Conservation (phyloP, 1,140 invertebrate species). For the Vollenhovia emeryi region DNA sequence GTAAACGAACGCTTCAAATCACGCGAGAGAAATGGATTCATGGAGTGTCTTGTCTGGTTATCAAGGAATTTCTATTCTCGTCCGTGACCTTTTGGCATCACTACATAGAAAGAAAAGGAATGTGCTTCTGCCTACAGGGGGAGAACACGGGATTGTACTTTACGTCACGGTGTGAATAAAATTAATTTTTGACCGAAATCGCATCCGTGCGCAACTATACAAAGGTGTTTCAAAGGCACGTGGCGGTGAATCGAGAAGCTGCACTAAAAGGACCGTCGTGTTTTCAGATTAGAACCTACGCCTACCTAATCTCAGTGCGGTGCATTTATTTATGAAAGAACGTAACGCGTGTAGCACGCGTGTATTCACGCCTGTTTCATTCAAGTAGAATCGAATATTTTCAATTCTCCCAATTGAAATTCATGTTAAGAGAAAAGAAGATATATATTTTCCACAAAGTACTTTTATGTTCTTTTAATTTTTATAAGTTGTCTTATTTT, state of each 20-base stretch:
- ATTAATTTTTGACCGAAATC: constrained; percentile 71
- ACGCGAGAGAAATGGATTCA: constrained; percentile 64
- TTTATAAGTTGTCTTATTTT: neutral
- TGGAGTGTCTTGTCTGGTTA: constrained; percentile 45
- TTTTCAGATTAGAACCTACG: constrained; percentile 74
- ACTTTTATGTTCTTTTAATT: neutral
- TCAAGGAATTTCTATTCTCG: constrained; percentile 9
- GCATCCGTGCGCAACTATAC: neutral
- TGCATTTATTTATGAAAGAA: constrained; percentile 32
- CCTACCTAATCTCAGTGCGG: neutral
- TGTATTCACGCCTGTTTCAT: neutral
- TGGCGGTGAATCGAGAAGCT: constrained; percentile 48
- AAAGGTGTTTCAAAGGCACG: neutral
- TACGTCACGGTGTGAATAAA: constrained; percentile 70
- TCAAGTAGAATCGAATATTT: neutral
- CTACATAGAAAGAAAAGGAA: constrained; percentile 8
- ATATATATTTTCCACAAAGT: neutral
- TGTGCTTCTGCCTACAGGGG: neutral
- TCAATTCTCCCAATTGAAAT: neutral
- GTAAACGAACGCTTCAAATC: constrained; percentile 50
- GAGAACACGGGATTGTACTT: constrained; percentile 70
- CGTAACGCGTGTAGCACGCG: neutral
- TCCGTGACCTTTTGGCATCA: constrained; percentile 24
- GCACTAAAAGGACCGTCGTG: constrained; percentile 74
- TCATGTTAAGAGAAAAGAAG: neutral